Conservation (phyloP, 2,797 vertebrate genomes). For the Clarias laeviceps region DNA sequence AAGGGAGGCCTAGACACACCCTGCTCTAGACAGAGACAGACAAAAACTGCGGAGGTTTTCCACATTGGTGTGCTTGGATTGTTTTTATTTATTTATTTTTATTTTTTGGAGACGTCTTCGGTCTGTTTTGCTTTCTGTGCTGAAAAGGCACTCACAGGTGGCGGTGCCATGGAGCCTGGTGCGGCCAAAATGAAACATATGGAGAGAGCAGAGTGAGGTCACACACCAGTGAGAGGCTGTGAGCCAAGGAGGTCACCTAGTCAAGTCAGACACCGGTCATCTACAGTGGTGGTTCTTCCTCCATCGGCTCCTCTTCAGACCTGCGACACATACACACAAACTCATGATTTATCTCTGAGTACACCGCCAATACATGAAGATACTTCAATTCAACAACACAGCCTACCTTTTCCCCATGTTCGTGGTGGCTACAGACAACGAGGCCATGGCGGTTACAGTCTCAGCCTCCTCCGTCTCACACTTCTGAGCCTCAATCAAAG, state of each 20-base stretch:
- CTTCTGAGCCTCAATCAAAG: constrained; percentile 86
- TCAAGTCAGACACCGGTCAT: constrained; percentile 50
- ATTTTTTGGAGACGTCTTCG: constrained; percentile 57
- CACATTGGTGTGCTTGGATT: constrained; percentile 42
- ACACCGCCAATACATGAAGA: neutral
- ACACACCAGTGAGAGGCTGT: constrained; percentile 69
- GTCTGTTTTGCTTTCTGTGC: constrained; percentile 58
- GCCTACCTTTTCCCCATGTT: constrained; percentile 85
- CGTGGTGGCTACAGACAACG: constrained; percentile 90
- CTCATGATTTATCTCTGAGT: neutral
- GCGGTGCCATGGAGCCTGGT: constrained; percentile 36
- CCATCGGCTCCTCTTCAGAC: constrained; percentile 94
- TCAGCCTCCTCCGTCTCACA: constrained; percentile 91
- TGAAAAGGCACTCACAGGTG: constrained; percentile 47
- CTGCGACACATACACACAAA: constrained; percentile 66
- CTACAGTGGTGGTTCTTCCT: constrained; percentile 94
- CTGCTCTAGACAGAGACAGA: constrained; percentile 51
- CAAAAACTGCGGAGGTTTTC: constrained; percentile 44
- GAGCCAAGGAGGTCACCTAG: constrained; percentile 65
- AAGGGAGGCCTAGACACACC: constrained; percentile 35
- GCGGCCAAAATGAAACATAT: constrained; percentile 69
- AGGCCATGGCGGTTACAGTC: constrained; percentile 96
- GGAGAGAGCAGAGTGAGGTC: constrained; percentile 80
- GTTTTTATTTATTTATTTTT: constrained; percentile 1
- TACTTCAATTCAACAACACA: neutral